Percentiles rank a stretch among this genome's conserved stretches.
phyloP scores from a whole-genome alignment of 2,888 invertebrate species.

The Urechis unicinctus region DNA sequence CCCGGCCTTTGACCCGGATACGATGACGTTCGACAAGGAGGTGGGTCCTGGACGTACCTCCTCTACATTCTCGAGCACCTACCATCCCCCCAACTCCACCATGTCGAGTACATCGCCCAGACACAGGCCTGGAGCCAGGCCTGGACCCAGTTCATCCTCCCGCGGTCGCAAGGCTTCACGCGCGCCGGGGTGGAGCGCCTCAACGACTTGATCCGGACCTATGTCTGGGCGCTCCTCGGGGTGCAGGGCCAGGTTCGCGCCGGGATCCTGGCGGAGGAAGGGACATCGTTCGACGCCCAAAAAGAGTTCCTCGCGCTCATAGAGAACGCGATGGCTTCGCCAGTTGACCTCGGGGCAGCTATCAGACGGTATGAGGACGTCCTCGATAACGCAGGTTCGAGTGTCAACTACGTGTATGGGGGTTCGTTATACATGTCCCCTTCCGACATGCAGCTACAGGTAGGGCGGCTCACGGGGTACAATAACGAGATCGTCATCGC shows the following conservation, averaged over 20 bases:
- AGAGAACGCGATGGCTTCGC: background rate
- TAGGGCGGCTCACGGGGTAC: background rate
- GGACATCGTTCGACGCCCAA: background rate
- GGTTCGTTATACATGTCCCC: background rate
- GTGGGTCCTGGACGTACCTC: no score
- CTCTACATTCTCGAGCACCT: no score
- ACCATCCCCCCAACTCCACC: no score
- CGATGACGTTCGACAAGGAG: no score
- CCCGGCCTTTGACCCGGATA: no score
- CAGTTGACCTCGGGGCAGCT: background rate
- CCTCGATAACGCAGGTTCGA: background rate
- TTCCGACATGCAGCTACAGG: background rate
- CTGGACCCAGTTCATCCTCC: no score
- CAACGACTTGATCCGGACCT: background rate
- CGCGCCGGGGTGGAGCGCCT: background rate
- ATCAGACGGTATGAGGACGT: background rate
- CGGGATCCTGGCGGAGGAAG: background rate
- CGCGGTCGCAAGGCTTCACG: no score
- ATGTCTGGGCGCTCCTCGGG: background rate
- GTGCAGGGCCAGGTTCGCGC: background rate
- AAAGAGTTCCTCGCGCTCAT: background rate
- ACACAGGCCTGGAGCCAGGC: no score
- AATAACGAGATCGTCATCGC: background rate
- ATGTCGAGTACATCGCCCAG: no score
- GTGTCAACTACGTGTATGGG: background rate